phyloP scores from a whole-genome alignment of 2,888 invertebrate species.

The Timandra comae region DNA sequence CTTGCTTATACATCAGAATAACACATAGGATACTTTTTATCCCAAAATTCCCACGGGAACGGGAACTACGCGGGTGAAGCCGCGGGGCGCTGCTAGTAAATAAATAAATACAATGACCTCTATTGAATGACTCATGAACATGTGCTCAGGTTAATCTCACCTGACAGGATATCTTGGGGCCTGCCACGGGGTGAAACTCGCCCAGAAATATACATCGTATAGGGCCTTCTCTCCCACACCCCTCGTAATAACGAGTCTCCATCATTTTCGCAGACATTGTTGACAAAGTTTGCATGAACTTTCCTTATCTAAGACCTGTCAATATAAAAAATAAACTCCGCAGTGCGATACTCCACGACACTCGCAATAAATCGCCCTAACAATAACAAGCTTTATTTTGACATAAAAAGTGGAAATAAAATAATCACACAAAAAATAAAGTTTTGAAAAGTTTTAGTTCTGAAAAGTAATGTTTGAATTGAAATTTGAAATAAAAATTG shows the following conservation, averaged over 20 bases:
- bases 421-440: background rate
- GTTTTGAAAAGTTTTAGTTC: too few species aligned
- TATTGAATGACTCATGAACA: background rate
- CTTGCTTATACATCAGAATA: too few species aligned
- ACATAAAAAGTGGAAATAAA: background rate
- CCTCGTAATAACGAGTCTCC: constrained; percentile 76
- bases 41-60: too few species aligned
- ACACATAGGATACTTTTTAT: too few species aligned
- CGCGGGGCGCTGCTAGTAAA: too few species aligned
- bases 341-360: too few species aligned
- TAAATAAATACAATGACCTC: too few species aligned
- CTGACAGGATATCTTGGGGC: constrained; percentile 91
- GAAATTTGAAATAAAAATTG: too few species aligned
- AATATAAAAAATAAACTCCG: background rate
- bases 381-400: too few species aligned
- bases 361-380: too few species aligned
- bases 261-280: constrained; percentile 45
- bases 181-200: constrained; percentile 85
- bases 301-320: background rate
- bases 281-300: background rate
- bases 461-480: too few species aligned
- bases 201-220: constrained; percentile 90
- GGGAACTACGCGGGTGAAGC: too few species aligned
- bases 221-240: constrained; percentile 83
- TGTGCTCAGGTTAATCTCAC: constrained; percentile 56